Conservation (phyloP, 2,113 vertebrate species). For the Heteronetta atricapilla region DNA sequence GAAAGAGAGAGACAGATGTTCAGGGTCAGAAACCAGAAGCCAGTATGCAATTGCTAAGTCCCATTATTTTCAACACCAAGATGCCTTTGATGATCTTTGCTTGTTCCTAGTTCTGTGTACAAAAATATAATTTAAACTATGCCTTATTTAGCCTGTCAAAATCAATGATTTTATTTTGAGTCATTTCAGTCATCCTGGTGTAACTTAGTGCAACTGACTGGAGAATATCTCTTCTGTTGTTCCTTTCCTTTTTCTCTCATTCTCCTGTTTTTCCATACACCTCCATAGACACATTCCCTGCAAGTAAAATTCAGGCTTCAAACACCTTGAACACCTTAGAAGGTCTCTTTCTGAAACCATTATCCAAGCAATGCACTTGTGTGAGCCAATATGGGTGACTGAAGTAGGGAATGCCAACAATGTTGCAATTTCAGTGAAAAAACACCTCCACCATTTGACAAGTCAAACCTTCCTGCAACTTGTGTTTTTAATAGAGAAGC, state of each 20-base stretch:
- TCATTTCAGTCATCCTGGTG: accelerated
- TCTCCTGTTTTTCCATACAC: not conserved
- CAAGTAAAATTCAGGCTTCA: not conserved
- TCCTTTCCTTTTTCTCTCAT: not conserved
- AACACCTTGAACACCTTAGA: not conserved
- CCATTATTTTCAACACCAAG: not conserved
- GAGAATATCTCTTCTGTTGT: not conserved
- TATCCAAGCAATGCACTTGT: not conserved
- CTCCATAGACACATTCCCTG: not conserved
- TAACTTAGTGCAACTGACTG: not conserved
- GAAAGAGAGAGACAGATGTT: not conserved
- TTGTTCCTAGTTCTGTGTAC: not conserved
- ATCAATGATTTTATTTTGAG: not conserved
- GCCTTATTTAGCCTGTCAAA: not conserved
- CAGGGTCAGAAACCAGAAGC: not conserved
- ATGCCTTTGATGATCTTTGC: not conserved
- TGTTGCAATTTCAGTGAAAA: not conserved
- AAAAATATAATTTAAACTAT: not conserved
- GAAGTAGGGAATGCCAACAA: not conserved
- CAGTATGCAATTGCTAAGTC: not conserved
- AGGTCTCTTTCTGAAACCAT: not conserved
- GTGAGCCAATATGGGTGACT: not conserved
- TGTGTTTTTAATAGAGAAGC: not conserved
- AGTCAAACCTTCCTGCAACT: not conserved
- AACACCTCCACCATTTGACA: not conserved